These are phyloP conservation scores for Drosophila serrata DNA, from an alignment of 1,140 invertebrate genomes.

Conservation along the genomic window DNA sequence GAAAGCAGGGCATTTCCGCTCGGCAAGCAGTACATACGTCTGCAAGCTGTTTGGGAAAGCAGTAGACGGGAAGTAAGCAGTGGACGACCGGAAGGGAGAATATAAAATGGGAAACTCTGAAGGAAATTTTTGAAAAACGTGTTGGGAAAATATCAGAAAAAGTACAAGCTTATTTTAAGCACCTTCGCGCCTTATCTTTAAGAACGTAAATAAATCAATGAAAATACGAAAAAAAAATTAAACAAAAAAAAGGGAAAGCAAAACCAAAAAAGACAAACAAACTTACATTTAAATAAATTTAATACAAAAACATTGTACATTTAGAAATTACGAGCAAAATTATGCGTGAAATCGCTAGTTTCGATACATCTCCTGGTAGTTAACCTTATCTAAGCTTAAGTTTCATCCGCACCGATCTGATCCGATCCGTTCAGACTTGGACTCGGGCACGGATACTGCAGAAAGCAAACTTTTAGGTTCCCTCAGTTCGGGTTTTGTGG, in stretches of 20 bases:
- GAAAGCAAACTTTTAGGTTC: slow-evolving; percentile 53
- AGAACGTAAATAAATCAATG: slow-evolving; percentile 86
- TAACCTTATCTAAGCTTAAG: slow-evolving; percentile 58
- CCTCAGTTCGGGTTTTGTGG: slow-evolving; percentile 87
- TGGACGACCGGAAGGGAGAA: slow-evolving; percentile 43
- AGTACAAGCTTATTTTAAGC: slow-evolving; percentile 91
- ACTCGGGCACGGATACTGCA: slow-evolving; percentile 39
- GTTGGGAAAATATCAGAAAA: slow-evolving; percentile 88
- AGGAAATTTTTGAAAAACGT: slow-evolving; percentile 80
- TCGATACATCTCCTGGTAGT: slow-evolving; percentile 74
- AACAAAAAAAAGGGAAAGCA: slow-evolving; percentile 76
- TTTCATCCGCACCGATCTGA: slow-evolving; percentile 30
- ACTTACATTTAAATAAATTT: slow-evolving; percentile 79
- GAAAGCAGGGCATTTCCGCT: slow-evolving; percentile 44
- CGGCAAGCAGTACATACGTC: slow-evolving; percentile 10
- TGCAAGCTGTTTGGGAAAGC: slow-evolving; percentile 29
- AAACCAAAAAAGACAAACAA: slow-evolving; percentile 64
- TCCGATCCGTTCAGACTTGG: slow-evolving; percentile 31
- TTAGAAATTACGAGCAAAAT: slow-evolving; percentile 58
- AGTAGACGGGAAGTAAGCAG: slow-evolving; percentile 25
- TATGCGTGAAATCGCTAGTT: slow-evolving; percentile 62
- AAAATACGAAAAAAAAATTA: slow-evolving; percentile 67
- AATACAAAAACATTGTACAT: slow-evolving; percentile 62
- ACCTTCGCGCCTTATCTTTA: slow-evolving; percentile 90
- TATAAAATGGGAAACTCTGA: slow-evolving; percentile 62